Evolutionary conservation across 2,113 vertebrate genomes (phyloP).

Genomic region (Phalacrocorax brasilianus): DNA sequence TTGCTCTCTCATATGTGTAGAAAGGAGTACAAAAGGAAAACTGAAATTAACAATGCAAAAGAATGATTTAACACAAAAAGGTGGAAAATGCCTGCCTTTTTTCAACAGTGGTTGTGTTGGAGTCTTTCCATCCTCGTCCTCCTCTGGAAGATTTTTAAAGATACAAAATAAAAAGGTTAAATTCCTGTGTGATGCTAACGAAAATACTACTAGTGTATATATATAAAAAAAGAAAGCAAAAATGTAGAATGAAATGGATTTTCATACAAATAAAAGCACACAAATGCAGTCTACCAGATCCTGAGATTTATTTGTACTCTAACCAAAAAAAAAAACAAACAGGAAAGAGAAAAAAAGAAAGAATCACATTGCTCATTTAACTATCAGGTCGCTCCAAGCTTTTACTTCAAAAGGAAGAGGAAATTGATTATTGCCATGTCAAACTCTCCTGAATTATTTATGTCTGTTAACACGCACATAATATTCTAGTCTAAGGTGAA

Average conservation of each 20-base stretch:
- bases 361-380: not conserved
- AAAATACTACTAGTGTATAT: constrained; percentile 41
- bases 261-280: constrained; percentile 24
- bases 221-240: constrained; percentile 20
- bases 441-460: not conserved
- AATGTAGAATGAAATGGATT: constrained; percentile 26
- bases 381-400: not conserved
- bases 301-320: not conserved
- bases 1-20: not conserved
- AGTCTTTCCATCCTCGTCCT: constrained; percentile 94
- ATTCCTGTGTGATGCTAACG: constrained; percentile 62
- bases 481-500: not conserved
- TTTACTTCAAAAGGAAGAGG: not conserved
- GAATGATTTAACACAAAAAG: constrained; percentile 75
- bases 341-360: not conserved
- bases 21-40: constrained; percentile 23
- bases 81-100: constrained; percentile 96
- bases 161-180: constrained; percentile 81
- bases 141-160: constrained; percentile 86
- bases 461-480: not conserved
- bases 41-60: constrained; percentile 62
- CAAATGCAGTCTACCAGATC: constrained; percentile 14
- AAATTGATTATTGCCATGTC: not conserved
- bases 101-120: constrained; percentile 94
- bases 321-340: not conserved